Evolutionary conservation across 1,140 invertebrate genomes (phyloP).

Genomic region (Caenorhabditis tropicalis): DNA sequence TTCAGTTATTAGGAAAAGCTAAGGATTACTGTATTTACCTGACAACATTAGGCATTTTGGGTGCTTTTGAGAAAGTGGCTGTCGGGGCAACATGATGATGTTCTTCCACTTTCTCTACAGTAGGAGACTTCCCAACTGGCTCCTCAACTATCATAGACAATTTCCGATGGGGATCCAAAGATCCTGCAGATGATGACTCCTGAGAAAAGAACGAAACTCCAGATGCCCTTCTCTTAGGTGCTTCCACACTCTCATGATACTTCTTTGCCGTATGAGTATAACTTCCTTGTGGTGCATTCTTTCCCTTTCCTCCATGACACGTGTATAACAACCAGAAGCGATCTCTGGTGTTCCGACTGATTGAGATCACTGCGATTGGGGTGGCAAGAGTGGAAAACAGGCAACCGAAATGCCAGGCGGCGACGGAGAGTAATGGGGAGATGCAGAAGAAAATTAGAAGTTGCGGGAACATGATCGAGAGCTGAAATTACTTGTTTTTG

Average conservation of each 20-base stretch:
- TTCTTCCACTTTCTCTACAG: not conserved
- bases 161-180: not conserved
- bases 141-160: slow-evolving; percentile 24
- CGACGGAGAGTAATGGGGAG: slow-evolving; percentile 2
- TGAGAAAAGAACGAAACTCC: not conserved
- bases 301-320: not conserved
- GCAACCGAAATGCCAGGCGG: slow-evolving; percentile 16
- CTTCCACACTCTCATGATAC: not conserved
- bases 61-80: not conserved
- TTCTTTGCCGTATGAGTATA: slow-evolving; percentile 6
- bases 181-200: not conserved
- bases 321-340: not conserved
- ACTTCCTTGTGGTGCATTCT: not conserved
- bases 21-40: too few species aligned
- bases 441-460: slow-evolving; percentile 18
- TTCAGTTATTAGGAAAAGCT: too few species aligned
- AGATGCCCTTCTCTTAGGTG: not conserved
- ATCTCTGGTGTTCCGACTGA: slow-evolving; percentile 5
- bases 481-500: not conserved
- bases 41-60: not conserved
- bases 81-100: not conserved
- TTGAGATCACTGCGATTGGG: slow-evolving; percentile 12
- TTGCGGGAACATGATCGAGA: not conserved
- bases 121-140: not conserved
- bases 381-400: slow-evolving; percentile 2